These are phyloP conservation scores for Alauda arvensis DNA, from an alignment of 2,797 vertebrate genomes.

Conservation along the genomic window DNA sequence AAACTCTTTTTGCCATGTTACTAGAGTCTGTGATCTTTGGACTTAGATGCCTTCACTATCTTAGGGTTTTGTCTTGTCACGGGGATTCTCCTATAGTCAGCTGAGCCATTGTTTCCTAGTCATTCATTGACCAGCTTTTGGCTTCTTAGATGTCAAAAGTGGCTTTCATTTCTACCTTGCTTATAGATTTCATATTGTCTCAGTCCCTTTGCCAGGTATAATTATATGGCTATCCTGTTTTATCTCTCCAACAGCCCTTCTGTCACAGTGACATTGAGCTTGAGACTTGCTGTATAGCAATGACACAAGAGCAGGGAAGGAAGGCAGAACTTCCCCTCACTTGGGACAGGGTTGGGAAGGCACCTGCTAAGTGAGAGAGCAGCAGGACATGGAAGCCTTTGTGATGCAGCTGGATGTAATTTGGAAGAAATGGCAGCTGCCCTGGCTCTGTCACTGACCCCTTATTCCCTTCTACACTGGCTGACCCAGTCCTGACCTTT, in stretches of 20 bases:
- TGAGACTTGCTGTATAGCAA: not conserved
- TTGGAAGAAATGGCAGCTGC: not conserved
- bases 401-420: not conserved
- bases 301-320: not conserved
- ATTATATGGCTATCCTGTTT: too few relatives aligned
- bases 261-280: accelerated
- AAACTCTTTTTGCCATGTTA: too few relatives aligned
- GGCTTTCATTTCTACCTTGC: too few relatives aligned
- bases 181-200: too few relatives aligned
- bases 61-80: too few relatives aligned
- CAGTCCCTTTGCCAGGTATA: too few relatives aligned
- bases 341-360: not conserved
- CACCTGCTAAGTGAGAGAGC: not conserved
- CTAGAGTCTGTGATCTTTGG: too few relatives aligned
- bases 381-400: not conserved
- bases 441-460: accelerated
- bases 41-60: too few relatives aligned
- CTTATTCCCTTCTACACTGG: not conserved
- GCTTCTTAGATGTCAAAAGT: too few relatives aligned
- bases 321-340: accelerated
- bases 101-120: too few relatives aligned
- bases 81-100: too few relatives aligned
- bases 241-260: not conserved
- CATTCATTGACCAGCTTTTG: too few relatives aligned
- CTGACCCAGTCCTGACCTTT: not conserved